Percentiles rank a stretch among this genome's conserved stretches.
phyloP scores from a whole-genome alignment of 64 coral and sea anemone species.

The Anthopleura sola region DNA sequence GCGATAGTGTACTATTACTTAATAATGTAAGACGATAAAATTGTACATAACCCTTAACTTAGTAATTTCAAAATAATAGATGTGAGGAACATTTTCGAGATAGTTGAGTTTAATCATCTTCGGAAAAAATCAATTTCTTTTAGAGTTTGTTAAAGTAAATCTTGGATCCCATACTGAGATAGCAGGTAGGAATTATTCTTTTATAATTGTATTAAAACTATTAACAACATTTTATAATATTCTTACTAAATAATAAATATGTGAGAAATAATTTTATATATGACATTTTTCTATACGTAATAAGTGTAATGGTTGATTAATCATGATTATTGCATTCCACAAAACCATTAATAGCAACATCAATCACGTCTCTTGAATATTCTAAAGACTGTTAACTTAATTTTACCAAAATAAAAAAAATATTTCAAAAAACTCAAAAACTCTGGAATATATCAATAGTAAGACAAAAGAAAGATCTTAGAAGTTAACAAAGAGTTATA shows the following conservation, averaged over 20 bases:
- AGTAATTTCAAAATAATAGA: too few species aligned
- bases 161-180: not conserved
- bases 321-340: not conserved
- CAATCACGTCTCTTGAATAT: not conserved
- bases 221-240: not conserved
- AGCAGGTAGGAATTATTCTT: not conserved
- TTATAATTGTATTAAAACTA: not conserved
- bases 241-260: not conserved
- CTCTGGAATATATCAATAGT: too few species aligned
- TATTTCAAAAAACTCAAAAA: too few species aligned
- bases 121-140: not conserved
- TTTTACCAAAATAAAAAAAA: not conserved
- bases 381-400: not conserved
- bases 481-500: not conserved
- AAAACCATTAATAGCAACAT: not conserved
- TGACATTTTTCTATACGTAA: not conserved
- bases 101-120: too few species aligned
- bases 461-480: not conserved
- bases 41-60: too few species aligned
- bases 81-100: too few species aligned
- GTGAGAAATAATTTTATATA: not conserved
- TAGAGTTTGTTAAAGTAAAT: not conserved
- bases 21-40: too few species aligned
- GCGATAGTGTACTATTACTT: too few species aligned
- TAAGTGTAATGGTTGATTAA: slow-evolving; percentile 4